Base-by-base conservation (phyloP, 2,797 vertebrate genomes). In the Chlorospingus semifuscus region DNA sequence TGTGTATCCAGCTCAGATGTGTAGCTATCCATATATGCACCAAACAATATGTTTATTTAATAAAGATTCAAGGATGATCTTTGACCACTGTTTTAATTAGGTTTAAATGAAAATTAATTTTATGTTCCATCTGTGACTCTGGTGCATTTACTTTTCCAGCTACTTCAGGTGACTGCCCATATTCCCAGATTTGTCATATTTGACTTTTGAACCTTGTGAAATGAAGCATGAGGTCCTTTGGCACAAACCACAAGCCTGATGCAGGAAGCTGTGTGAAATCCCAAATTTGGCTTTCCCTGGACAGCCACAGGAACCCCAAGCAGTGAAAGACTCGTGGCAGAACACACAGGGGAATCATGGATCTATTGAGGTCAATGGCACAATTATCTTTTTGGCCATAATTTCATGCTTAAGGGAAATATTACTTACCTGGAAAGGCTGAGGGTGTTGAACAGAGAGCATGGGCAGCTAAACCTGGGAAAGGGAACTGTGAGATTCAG, bases 181-280 rank as follows among this genome's bases (percentile, higher is more conserved):
- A 16, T 68, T 56, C 20, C 24, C 24, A 44, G 49, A 49, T 78
- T 86, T 16, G 5, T 93, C 22, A 21, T 30, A 36, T 69, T 52
- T 82, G 52, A 34, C 55, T 87, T 37, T 78, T 87, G 68, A 76
- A 59, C 55, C 23, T 50, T 68, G n/a, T 50, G 57, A 78, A 93
- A 77, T 53, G 20, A 83, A 29, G 13, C 30, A 30, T 3, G 12
- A 20, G 36, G 26, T 86, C 64, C 39, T 75, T 64, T 89, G 75
- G 50, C 24, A 61, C 4, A 0, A 0, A 26, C 72, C 34, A 26
- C 50, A 37, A 13, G 42, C 27, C 15, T 76, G 44, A 36, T 56
- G 32, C 52, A 83, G 70, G 26, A 77, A 63, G 18, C 19, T 3
- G 1, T 3, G 4, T n/a, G 44, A 70, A 56, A 80, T 83, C 46